A percentile compares a stretch with the other conserved stretches of the same genome.
phyloP scores from a whole-genome alignment of 2,888 invertebrate species.

The Cheilosia scutellata region DNA sequence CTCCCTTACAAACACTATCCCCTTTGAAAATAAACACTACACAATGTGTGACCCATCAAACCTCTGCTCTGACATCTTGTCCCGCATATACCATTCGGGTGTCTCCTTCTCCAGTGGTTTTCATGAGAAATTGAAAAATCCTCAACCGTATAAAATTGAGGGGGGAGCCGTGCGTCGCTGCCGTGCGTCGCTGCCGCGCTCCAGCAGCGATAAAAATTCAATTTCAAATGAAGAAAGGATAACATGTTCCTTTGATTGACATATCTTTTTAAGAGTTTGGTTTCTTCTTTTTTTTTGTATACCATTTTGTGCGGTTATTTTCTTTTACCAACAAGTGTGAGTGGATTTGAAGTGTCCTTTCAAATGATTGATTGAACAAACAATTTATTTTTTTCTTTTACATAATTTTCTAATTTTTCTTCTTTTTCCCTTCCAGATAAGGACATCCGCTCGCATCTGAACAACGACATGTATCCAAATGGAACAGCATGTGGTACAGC shows the following conservation, averaged over 20 bases:
- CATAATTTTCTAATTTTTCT: conserved; percentile 73
- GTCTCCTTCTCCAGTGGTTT: conserved; percentile 13
- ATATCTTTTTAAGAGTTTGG: conserved; percentile 59
- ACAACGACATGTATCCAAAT: conserved; percentile 76
- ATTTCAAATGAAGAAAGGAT: conserved; percentile 75
- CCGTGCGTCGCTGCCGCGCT: conserved; percentile 8
- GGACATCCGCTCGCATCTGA: conserved; percentile 83
- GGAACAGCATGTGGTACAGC: conserved; percentile 69
- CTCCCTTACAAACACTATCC: conserved; percentile 60
- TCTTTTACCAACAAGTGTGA: conserved; percentile 30
- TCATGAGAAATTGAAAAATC: conserved; percentile 54
- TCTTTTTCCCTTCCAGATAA: conserved; percentile 80
- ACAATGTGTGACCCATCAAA: conserved; percentile 74
- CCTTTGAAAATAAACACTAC: conserved; percentile 31
- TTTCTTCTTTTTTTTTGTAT: conserved; percentile 2
- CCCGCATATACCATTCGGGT: conserved; percentile 38
- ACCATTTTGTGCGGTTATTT: conserved; percentile 3
- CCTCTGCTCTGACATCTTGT: conserved; percentile 72
- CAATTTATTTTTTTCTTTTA: conserved; percentile 37
- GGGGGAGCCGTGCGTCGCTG: not conserved
- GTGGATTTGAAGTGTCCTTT: conserved; percentile 73
- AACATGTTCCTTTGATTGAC: conserved; percentile 73
- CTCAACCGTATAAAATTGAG: conserved; percentile 16
- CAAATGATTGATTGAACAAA: conserved; percentile 66
- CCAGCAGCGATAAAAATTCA: conserved; percentile 73